Evolutionary conservation across 92 coral and sea anemone genomes (phyloP), one percentile per base, ranked within the genome.

Genomic region (Phymanthus crucifer): DNA sequence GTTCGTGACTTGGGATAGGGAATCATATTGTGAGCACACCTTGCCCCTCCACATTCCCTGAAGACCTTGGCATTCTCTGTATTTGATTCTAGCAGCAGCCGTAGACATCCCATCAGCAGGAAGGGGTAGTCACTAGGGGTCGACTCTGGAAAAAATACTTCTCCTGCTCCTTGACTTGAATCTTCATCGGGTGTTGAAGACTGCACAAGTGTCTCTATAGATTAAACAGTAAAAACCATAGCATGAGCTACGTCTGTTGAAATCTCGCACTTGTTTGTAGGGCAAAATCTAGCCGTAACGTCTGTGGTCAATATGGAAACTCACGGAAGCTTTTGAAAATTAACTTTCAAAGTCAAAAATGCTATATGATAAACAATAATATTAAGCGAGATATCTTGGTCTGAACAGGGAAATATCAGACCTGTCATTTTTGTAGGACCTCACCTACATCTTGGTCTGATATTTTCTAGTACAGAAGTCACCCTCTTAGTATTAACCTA

Each of bases 41-140:
- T 86, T 23, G 98, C 93, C 2, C 98, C 98, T 2, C 92, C 95
- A 80, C 97, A 95, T 37, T 90, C 91, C 32, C 98, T 86, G 83
- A 95, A 95, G 87, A 90, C 87, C 34, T 84, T 80, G 54, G 98
- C 97, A 84, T 95, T 95, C 79, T 83, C 83, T 27, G 95, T 34
- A 78, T 89, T 90, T 19, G 82, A 86, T 74, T 89, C 97, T 87
- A 95, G 78, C 10, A 95, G 86, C 40, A 95, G 79, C 66, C 98
- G 88, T 52, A 95, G 91, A 26, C 98, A 95, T 16, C 97, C 97
- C 98, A 95, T 92, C 43, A 95, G 73, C 76, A 95, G 80, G 67
- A 95, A 86, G 4, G 97, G 94, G 75, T 90, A 95, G 73, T 95
- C 98, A 52, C 67, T 67, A 45, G 78, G 87, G 40, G 87, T 85